Evolutionary conservation across 2,888 invertebrate species (phyloP).

Genomic region (Andricus quercusramuli): DNA sequence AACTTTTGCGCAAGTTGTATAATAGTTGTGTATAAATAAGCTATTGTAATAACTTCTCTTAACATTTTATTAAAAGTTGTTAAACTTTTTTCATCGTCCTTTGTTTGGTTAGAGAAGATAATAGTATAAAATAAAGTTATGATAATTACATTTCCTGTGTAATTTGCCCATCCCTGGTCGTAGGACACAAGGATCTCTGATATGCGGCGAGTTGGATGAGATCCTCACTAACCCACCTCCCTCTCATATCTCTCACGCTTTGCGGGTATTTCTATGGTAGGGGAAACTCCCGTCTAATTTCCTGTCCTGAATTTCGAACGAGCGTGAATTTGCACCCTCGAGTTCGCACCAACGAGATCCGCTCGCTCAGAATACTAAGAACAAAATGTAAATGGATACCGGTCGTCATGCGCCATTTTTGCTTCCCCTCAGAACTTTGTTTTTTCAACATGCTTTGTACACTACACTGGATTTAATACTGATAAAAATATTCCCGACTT

Average conservation of each 20-base stretch:
- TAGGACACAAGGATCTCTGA: constrained; percentile 40
- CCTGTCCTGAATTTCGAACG: constrained; percentile 78
- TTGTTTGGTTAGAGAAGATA: constrained; percentile 19
- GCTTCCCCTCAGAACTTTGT: not conserved
- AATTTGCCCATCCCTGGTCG: constrained; percentile 32
- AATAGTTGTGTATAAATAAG: too few species aligned
- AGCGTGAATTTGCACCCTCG: constrained; percentile 76
- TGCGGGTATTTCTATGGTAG: constrained; percentile 75
- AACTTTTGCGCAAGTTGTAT: too few species aligned
- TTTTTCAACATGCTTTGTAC: not conserved
- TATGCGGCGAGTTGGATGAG: constrained; percentile 40
- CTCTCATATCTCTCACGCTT: constrained; percentile 76
- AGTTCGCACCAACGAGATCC: constrained; percentile 69
- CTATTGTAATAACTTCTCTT: too few species aligned
- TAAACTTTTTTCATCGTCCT: not conserved
- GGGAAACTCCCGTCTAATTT: constrained; percentile 76
- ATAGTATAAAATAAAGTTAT: constrained; percentile 31
- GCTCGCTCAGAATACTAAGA: constrained; percentile 54
- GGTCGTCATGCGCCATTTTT: constrained; percentile 34
- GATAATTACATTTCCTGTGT: constrained; percentile 40
- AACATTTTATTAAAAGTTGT: too few species aligned
- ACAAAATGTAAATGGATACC: constrained; percentile 58
- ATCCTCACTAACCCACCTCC: constrained; percentile 44
- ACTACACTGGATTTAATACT: not conserved
- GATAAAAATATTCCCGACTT: not conserved